Percentiles rank a stretch among this genome's conserved stretches.
phyloP scores from a whole-genome alignment of 2,797 vertebrate species.

The Chaunax sp. region DNA sequence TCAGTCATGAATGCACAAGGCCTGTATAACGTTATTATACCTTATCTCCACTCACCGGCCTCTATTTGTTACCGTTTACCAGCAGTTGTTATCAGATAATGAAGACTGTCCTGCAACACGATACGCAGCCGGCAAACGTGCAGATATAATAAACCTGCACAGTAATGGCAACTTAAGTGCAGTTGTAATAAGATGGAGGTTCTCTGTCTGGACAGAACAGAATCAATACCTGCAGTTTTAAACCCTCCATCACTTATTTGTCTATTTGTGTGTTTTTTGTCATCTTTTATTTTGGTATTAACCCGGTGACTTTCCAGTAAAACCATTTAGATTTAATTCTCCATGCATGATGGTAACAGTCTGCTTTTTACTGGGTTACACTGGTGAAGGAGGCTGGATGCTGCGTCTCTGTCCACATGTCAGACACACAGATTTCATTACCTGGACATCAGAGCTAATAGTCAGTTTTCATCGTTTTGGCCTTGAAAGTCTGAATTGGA shows the following conservation, averaged over 20 bases:
- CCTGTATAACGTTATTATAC: slow-evolving; percentile 67
- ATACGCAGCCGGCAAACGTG: slow-evolving; percentile 50
- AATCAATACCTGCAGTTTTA: slow-evolving; percentile 11
- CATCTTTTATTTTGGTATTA: slow-evolving; percentile 7
- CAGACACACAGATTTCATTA: too few relatives aligned
- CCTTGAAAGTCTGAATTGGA: too few relatives aligned
- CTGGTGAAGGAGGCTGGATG: too few relatives aligned
- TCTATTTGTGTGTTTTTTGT: slow-evolving; percentile 1
- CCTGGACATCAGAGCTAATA: too few relatives aligned
- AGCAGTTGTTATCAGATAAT: slow-evolving; percentile 71
- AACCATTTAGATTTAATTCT: neutral
- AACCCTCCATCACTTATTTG: neutral
- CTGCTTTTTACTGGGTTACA: neutral
- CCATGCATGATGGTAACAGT: neutral
- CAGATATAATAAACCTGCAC: slow-evolving; percentile 43
- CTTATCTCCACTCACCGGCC: slow-evolving; percentile 59
- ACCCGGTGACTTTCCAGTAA: slow-evolving; percentile 19
- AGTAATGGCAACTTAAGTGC: slow-evolving; percentile 50
- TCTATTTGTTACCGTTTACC: slow-evolving; percentile 76
- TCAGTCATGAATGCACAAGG: slow-evolving; percentile 50
- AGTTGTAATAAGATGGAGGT: slow-evolving; percentile 18
- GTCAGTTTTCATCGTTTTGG: too few relatives aligned
- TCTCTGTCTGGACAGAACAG: slow-evolving; percentile 23
- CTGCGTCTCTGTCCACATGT: too few relatives aligned
- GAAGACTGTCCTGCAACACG: slow-evolving; percentile 59